Conservation (phyloP, 2,888 invertebrate genomes). For the Watsonalla cultraria region DNA sequence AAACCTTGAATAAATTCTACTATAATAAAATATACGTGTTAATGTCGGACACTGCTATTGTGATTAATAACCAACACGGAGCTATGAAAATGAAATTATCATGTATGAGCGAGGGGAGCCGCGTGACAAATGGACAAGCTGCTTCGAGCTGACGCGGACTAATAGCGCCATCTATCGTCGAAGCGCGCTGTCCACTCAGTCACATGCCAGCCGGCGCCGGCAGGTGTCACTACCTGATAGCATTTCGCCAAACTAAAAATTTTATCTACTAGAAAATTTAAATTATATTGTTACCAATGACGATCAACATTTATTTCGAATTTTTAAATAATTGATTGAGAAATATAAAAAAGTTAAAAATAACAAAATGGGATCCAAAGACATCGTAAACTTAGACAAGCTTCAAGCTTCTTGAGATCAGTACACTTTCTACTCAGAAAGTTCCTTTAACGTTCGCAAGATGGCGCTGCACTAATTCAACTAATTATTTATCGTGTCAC, state of each 20-base stretch:
- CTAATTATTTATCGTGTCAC: too few relatives aligned
- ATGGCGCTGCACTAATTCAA: too few relatives aligned
- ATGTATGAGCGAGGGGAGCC: constrained; percentile 38
- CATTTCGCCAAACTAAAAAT: not conserved
- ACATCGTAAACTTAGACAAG: too few relatives aligned
- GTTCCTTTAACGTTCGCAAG: too few relatives aligned
- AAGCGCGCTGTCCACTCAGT: constrained; percentile 47
- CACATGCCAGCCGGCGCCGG: constrained; percentile 29
- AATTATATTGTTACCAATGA: too few relatives aligned
- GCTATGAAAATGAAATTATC: constrained; percentile 65
- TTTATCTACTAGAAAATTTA: not conserved
- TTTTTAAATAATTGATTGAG: too few relatives aligned
- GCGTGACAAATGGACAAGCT: constrained; percentile 64
- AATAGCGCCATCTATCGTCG: constrained; percentile 71
- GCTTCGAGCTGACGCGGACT: constrained; percentile 59
- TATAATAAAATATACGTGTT: constrained; percentile 1
- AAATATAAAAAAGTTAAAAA: too few relatives aligned
- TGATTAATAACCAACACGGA: constrained; percentile 32
- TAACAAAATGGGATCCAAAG: too few relatives aligned
- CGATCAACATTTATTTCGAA: too few relatives aligned
- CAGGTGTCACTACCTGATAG: constrained; percentile 35
- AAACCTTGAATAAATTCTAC: not conserved
- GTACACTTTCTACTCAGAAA: too few relatives aligned
- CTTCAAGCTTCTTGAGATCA: too few relatives aligned
- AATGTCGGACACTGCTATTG: constrained; percentile 17